Percentiles rank a stretch among this genome's conserved stretches.
phyloP scores from a whole-genome alignment of 2,797 vertebrate genomes.

The Remorina albescens region DNA sequence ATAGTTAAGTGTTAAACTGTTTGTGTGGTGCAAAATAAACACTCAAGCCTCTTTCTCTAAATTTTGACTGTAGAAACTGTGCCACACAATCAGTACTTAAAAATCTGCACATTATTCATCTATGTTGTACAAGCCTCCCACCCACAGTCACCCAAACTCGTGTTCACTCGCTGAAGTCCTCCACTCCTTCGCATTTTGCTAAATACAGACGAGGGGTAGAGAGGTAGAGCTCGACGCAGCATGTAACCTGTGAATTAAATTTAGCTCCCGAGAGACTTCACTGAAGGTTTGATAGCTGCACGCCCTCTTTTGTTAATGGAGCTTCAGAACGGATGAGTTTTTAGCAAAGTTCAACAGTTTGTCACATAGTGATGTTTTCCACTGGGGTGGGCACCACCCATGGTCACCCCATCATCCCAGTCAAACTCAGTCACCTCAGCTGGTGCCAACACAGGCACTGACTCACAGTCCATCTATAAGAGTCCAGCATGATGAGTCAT shows the following conservation, averaged over 20 bases:
- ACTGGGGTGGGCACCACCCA: slow-evolving; percentile 33
- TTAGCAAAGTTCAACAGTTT: slow-evolving; percentile 40
- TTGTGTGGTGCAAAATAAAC: slow-evolving; percentile 13
- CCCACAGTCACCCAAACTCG: slow-evolving; percentile 19
- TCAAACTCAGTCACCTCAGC: slow-evolving; percentile 22
- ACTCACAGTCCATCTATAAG: slow-evolving; percentile 29
- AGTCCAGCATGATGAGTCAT: slow-evolving; percentile 3
- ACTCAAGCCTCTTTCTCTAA: slow-evolving; percentile 1
- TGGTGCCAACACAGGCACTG: slow-evolving; percentile 18
- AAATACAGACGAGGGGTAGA: slow-evolving; percentile 44
- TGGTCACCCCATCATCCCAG: slow-evolving; percentile 24
- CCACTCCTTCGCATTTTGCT: slow-evolving; percentile 37
- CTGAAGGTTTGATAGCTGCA: slow-evolving; percentile 63
- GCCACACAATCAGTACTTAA: slow-evolving; percentile 25
- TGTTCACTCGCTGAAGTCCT: slow-evolving; percentile 36
- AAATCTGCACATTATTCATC: slow-evolving; percentile 45
- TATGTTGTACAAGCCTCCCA: slow-evolving; percentile 39
- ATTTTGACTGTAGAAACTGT: slow-evolving; percentile 29
- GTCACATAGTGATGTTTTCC: slow-evolving; percentile 48
- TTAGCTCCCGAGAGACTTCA: slow-evolving; percentile 56
- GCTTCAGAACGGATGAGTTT: slow-evolving; percentile 50
- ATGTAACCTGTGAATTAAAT: slow-evolving; percentile 63
- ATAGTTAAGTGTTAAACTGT: slow-evolving; percentile 11
- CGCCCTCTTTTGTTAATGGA: slow-evolving; percentile 62
- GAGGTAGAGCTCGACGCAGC: slow-evolving; percentile 33